Evolutionary conservation across 2,888 invertebrate genomes (phyloP).

Genomic region (Thyatira batis): DNA sequence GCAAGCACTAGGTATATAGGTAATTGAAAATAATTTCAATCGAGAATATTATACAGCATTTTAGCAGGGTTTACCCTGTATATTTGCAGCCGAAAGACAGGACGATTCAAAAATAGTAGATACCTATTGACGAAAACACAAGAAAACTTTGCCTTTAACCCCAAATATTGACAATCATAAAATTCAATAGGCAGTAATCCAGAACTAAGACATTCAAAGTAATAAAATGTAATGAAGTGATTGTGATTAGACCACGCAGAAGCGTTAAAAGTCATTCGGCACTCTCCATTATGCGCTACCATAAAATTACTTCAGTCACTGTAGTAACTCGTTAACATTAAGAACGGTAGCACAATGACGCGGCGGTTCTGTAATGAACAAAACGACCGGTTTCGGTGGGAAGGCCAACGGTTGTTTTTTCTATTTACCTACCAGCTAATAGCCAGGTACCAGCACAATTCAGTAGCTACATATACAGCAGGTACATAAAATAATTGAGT

Average conservation of each 20-base stretch:
- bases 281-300: background rate
- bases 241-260: background rate
- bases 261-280: background rate
- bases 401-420: too few relatives aligned
- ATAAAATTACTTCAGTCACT: background rate
- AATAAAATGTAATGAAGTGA: slow-evolving; percentile 1
- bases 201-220: background rate
- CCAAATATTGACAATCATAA: background rate
- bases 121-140: too few relatives aligned
- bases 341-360: background rate
- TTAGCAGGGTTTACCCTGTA: too few relatives aligned
- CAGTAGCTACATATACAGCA: too few relatives aligned
- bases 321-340: slow-evolving; percentile 1
- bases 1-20: too few relatives aligned
- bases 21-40: too few relatives aligned
- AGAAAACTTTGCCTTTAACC: too few relatives aligned
- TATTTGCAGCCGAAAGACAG: too few relatives aligned
- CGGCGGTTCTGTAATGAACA: background rate
- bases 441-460: background rate
- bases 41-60: too few relatives aligned
- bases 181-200: background rate
- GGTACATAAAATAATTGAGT: too few relatives aligned
- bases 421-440: background rate
- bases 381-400: background rate
- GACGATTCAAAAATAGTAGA: too few relatives aligned